phyloP scores from a whole-genome alignment of 2,888 invertebrate species.

The Cartodere bifasciata region DNA sequence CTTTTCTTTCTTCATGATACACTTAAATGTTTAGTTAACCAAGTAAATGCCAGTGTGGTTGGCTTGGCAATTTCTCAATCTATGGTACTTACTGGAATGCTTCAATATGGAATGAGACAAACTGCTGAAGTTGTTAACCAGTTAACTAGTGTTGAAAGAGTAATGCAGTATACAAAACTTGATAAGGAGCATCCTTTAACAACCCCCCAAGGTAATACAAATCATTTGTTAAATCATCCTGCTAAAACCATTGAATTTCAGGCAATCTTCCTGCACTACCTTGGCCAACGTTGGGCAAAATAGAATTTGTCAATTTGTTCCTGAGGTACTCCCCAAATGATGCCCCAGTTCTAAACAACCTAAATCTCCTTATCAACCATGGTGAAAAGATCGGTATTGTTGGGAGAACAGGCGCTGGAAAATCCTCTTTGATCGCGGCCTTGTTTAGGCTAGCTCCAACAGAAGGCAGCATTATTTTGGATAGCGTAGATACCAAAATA shows the following conservation, averaged over 20 bases:
- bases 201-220: conserved; percentile 33
- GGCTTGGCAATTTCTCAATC: conserved; percentile 25
- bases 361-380: conserved; percentile 46
- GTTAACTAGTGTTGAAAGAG: conserved; percentile 70
- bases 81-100: conserved; percentile 62
- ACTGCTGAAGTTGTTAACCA: conserved; percentile 63
- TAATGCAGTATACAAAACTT: conserved; percentile 63
- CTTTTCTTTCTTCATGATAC: too few relatives aligned
- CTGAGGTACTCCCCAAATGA: conserved; percentile 50
- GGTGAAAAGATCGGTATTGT: conserved; percentile 52
- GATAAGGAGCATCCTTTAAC: conserved; percentile 54
- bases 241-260: conserved; percentile 1
- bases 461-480: conserved; percentile 64
- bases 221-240: neutral
- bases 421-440: conserved; percentile 70
- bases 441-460: conserved; percentile 72
- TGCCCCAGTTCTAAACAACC: conserved; percentile 53
- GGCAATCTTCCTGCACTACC: conserved; percentile 13
- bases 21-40: conserved; percentile 11
- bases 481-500: conserved; percentile 55
- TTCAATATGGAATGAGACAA: conserved; percentile 70
- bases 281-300: conserved; percentile 51
- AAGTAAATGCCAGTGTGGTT: conserved; percentile 22
- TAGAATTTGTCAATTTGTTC: conserved; percentile 45
- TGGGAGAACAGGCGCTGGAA: conserved; percentile 81